phyloP scores from a whole-genome alignment of 53 echinoderm and acorn worm species.

The Echinometra lucunter region DNA sequence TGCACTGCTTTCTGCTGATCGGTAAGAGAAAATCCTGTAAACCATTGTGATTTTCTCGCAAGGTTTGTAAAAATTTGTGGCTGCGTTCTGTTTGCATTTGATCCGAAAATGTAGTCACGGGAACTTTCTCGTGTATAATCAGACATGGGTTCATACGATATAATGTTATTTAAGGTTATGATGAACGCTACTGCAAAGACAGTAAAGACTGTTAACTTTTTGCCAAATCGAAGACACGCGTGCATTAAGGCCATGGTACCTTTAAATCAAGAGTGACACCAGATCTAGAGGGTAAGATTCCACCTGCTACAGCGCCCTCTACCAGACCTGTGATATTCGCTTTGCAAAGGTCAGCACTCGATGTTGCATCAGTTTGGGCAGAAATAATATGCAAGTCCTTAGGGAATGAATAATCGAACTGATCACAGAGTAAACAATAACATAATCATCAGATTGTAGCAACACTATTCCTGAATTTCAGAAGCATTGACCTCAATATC shows the following conservation, averaged over 20 bases:
- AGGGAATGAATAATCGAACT: neutral
- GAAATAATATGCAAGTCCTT: neutral
- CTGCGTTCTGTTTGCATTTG: neutral
- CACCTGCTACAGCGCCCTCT: neutral
- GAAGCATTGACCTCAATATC: neutral
- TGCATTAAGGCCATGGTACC: neutral
- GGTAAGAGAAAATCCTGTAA: neutral
- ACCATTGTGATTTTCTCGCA: neutral
- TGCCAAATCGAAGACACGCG: neutral
- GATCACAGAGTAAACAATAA: neutral
- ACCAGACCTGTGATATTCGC: neutral
- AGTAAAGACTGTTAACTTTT: neutral
- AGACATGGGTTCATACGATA: neutral
- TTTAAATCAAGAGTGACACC: neutral
- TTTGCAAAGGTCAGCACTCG: neutral
- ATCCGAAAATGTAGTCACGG: neutral
- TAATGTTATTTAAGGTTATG: neutral
- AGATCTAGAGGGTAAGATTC: neutral
- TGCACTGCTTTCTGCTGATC: slow-evolving; percentile 12
- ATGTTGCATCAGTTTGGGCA: neutral
- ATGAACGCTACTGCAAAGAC: slow-evolving; percentile 6
- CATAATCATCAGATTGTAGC: neutral
- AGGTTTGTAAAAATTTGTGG: neutral
- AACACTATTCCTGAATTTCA: neutral
- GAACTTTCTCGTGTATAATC: neutral